Evolutionary conservation across 2,113 vertebrate genomes (phyloP), one percentile per base, ranked within the genome.

Genomic region (Cololabis saira): DNA sequence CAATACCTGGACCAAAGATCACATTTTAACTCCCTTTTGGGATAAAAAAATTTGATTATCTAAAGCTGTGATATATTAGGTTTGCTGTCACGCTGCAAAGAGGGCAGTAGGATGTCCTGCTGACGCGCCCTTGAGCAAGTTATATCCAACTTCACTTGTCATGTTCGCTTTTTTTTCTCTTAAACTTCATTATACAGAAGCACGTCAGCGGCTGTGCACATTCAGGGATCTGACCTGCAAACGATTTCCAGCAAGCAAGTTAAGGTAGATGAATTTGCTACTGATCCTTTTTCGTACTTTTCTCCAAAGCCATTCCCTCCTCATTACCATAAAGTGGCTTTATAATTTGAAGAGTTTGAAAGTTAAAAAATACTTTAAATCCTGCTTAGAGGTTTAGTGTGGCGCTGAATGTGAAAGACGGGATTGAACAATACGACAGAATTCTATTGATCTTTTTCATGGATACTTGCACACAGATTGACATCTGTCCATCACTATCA

Each of bases 241-340:
- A 24, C 27, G 15, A 6, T 24, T 37, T 37, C 33, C 33, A 37
- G 33, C 33, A 37, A 4, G 33, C 33, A 7, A 37, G 21, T 44
- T 27, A 58, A 50, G 5, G 22, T 16, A 37, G 21, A 58, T 2
- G 10, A 54, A 41, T 47, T 5, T 22, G 61, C 50, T 65, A 44
- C 18, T 57, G 68, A 50, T 61, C 41, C 21, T 21, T 50, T 81
- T 64, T 41, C 64, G 66, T 43, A 37, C 41, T 59, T 72, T 56
- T 48, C 56, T 63, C 30, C 79, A 69, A 27, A 71, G 70, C 69
- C 58, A 72, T 58, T 73, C 37, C 43, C 51, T 33, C 24, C 41
- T 67, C 64, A 52, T 81, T 64, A 69, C 37, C n/a, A 57, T 66
- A 55, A 61, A 68, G 42, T 16, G 21, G 45, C 57, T 68, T 72